Evolutionary conservation across 2,888 invertebrate genomes (phyloP).

Genomic region (Ichneumoninae sp.): DNA sequence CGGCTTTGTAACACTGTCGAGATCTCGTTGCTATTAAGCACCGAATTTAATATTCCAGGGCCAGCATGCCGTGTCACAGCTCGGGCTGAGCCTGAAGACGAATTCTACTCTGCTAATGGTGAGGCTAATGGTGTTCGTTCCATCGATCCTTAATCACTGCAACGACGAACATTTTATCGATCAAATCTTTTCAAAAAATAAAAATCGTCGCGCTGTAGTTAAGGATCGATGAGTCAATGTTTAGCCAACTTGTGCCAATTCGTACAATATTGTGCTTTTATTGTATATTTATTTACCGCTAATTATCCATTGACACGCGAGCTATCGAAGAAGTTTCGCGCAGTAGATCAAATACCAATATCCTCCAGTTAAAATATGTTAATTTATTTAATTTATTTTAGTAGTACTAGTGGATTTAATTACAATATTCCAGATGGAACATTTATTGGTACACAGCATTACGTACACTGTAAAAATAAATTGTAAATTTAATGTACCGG

Average conservation of each 20-base stretch:
- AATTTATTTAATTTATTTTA: too few relatives aligned
- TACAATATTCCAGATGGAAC: too few relatives aligned
- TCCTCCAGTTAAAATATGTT: too few relatives aligned
- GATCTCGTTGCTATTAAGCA: constrained; percentile 55
- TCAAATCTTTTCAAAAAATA: background rate
- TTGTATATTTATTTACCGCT: background rate
- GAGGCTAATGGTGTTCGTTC: constrained; percentile 39
- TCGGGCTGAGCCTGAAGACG: constrained; percentile 51
- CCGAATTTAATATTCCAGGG: constrained; percentile 57
- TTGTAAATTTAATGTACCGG: too few relatives aligned
- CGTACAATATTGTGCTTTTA: background rate
- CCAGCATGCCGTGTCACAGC: constrained; percentile 39
- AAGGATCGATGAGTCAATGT: background rate
- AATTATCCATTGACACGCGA: too few relatives aligned
- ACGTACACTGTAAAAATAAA: too few relatives aligned
- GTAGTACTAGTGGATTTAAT: too few relatives aligned
- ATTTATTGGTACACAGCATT: too few relatives aligned
- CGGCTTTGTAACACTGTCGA: constrained; percentile 39
- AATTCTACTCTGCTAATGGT: constrained; percentile 58
- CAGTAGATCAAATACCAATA: too few relatives aligned
- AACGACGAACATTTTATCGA: background rate
- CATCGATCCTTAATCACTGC: constrained; percentile 8
- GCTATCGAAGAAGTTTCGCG: too few relatives aligned
- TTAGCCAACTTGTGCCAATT: background rate
- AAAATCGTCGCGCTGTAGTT: background rate